phyloP scores from a whole-genome alignment of 2,797 vertebrate species.

The Bufotes viridis region DNA sequence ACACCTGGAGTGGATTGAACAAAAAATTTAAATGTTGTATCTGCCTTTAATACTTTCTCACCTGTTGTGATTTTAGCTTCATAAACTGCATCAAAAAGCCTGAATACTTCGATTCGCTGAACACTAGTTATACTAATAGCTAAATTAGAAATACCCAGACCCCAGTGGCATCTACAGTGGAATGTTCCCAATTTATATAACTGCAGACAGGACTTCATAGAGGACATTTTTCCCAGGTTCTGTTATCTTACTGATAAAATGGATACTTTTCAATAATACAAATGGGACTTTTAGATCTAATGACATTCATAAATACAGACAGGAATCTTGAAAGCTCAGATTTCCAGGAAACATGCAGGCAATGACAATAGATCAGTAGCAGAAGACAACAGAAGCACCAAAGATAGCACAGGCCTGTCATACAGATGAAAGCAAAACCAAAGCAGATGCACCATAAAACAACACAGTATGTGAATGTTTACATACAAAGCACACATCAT shows the following conservation, averaged over 20 bases:
- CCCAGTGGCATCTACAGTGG: not conserved
- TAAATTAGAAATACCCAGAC: not conserved
- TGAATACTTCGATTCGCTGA: too few relatives aligned
- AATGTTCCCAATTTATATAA: not conserved
- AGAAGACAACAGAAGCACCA: not conserved
- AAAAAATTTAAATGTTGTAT: too few relatives aligned
- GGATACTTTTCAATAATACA: not conserved
- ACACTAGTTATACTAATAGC: not conserved
- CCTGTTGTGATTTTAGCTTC: too few relatives aligned
- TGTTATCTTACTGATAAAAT: conserved; percentile 14
- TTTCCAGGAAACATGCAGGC: conserved; percentile 30
- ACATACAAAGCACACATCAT: not conserved
- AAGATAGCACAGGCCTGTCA: conserved; percentile 25
- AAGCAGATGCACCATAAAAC: not conserved
- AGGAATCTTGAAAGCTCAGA: not conserved
- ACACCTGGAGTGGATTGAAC: too few relatives aligned
- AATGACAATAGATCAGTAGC: not conserved
- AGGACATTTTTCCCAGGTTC: not conserved
- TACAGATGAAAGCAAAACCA: conserved; percentile 18
- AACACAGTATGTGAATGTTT: not conserved
- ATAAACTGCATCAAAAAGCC: too few relatives aligned
- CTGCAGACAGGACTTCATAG: not conserved
- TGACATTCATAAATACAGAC: not conserved
- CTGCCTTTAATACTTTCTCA: too few relatives aligned
- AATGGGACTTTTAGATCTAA: conserved; percentile 13